Evolutionary conservation across 2,113 vertebrate genomes (phyloP), one percentile per base, ranked within the genome.

Genomic region (Coptodon rendalli): DNA sequence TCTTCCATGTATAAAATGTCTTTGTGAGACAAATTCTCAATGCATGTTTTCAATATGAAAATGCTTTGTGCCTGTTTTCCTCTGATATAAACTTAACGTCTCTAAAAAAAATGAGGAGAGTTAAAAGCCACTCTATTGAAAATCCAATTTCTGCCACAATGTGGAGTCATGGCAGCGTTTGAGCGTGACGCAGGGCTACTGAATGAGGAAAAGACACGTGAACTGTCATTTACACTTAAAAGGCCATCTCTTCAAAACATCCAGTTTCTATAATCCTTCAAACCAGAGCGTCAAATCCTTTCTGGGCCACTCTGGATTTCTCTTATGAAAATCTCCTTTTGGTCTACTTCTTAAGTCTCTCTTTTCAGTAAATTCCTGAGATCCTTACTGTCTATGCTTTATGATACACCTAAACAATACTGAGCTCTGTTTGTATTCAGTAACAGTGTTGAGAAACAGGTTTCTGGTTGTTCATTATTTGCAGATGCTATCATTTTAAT

Each of bases 71-170:
- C 9, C 0, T 7, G 0, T 29, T 61, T 87, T 50, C n/a, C 71
- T 27, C 19, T 50, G 34, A 84, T 86, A 79, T 63, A 31, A 14
- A 19, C 36, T 29, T 27, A 43, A 81, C 63, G 43, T 85, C 57
- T 89, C 11, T 22, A 27, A 31, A 87, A 76, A 43, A 63, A 34
- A 54, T 1, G 40, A 73, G 34, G 6, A 0, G 81, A 27, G 59
- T 63, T 68, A 56, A 81, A 86, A 59, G 71, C 68, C 19, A 34
- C 17, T 27, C 73, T 19, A 22, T 19, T 29, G 81, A 81, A 86
- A 93, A 94, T 93, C 90, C 86, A 83, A 83, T 92, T 86, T 86
- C 24, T 56, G 86, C 13, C 16, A 22, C 53, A 81, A 84, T 59
- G 10, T 80, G 85, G 85, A 68, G 84, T 53, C 16, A 16, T 38